Evolutionary conservation across 2,797 vertebrate genomes (phyloP), one percentile per base, ranked within the genome.

Genomic region (Sylvia borin): DNA sequence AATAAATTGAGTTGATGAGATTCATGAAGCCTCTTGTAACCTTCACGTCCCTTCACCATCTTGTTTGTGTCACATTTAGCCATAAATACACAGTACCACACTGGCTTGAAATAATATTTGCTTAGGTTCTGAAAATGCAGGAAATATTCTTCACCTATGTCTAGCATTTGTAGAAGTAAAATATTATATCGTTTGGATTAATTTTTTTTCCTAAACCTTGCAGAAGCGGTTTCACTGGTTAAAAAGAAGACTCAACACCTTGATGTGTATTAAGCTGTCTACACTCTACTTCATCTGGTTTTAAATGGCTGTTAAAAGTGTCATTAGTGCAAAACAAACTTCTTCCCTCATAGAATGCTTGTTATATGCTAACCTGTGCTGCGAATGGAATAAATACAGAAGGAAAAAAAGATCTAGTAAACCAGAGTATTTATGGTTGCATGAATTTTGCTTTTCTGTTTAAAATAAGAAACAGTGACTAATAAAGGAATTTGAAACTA

Each of bases 231-330:
- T 73, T 79, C 74, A 13, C 45, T 91, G 26, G 14, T 87, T 87
- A 61, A 61, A 90, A 79, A 50, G 81, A 81, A 78, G 71, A 24
- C 61, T 93, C 32, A 70, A 57, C 29, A 51, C 67, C 64, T 91
- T 45, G 21, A 36, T 71, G 11, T 55, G 13, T 67, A 42, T 85
- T 85, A 87, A 92, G 60, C 64, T 87, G 74, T 93, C 71, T 58
- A 11, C 74, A 42, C 36, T 65, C 36, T 48, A 15, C 43, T 91
- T 82, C 40, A 42, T 85, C 53, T 91, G 36, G 7, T 40, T 78
- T 92, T 91, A 93, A 92, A 58, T 64, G 60, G 48, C 64, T 87
- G 15, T 92, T 91, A 73, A 51, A 89, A 82, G 26, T 76, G 38
- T 57, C 67, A 40, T 88, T 85, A 74, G 32, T 32, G 42, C 34